A percentile compares a stretch with the other conserved stretches of the same genome.
phyloP scores from a whole-genome alignment of 2,113 vertebrate species.

The Polypterus bichir region DNA sequence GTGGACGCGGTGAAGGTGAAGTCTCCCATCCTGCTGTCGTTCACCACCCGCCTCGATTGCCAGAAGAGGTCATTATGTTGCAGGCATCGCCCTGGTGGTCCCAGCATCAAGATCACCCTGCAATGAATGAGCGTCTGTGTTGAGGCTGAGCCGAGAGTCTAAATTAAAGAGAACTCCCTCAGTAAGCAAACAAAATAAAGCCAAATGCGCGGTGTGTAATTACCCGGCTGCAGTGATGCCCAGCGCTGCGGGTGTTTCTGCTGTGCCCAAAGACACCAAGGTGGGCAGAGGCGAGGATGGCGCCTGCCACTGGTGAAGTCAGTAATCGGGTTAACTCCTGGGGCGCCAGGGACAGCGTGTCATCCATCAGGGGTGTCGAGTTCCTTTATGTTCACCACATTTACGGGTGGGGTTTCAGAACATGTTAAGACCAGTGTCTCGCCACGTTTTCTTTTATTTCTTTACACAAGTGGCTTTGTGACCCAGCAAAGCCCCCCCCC shows the following conservation, averaged over 20 bases:
- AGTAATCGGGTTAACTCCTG: not conserved
- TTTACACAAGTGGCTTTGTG: too few species aligned
- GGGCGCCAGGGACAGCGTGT: too few species aligned
- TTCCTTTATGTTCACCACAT: too few species aligned
- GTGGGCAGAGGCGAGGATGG: not conserved
- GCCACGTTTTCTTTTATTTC: too few species aligned
- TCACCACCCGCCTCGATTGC: too few species aligned
- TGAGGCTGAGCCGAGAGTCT: not conserved
- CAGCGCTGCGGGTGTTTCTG: slow-evolving; percentile 20
- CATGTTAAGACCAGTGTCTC: too few species aligned
- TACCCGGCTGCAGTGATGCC: slow-evolving; percentile 2
- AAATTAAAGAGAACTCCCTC: slow-evolving; percentile 10
- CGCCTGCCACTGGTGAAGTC: not conserved
- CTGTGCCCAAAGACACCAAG: slow-evolving; percentile 18
- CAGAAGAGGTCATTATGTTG: not conserved
- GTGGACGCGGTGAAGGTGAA: too few species aligned
- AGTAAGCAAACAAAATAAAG: not conserved
- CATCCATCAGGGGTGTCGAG: too few species aligned
- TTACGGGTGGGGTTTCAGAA: too few species aligned
- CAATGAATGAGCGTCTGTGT: slow-evolving; percentile 1
- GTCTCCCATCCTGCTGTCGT: too few species aligned
- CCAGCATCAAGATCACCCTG: not conserved
- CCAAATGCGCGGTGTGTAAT: slow-evolving; percentile 6
- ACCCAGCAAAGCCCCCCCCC: not conserved
- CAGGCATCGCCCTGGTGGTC: slow-evolving; percentile 10